Evolutionary conservation across 2,888 invertebrate genomes (phyloP), one percentile per base, ranked within the genome.

Genomic region (Cinara cedri): DNA sequence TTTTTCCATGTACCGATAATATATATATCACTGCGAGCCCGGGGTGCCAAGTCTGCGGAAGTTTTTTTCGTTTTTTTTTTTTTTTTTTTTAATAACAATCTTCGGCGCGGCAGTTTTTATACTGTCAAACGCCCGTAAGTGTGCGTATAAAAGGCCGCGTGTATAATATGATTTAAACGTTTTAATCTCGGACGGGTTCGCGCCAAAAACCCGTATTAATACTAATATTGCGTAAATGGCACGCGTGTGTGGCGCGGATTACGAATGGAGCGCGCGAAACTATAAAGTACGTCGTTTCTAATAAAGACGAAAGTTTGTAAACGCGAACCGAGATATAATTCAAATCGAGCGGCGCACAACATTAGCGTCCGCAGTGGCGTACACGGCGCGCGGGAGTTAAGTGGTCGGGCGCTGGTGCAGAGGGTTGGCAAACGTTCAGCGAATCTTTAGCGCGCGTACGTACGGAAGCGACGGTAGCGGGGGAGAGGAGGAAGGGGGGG

Each of bases 271-370:
- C 46, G 46, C 6, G 72, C 71, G 55, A 72, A 51, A 66, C 65
- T 65, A 65, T 75, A 75, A 75, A 75, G 65, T 75, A 65, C 9
- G 75, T 76, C 76, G 68, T 46, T 46, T 76, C 76, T 68, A 76
- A 76, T 76, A 76, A 76, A 68, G 68, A 46, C 68, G 68, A 76
- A 76, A 76, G 49, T 76, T 76, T 76, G 66, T 68, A 76, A 76
- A 78, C 57, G 21, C 66, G 24, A 34, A 49, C 65, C 13, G 66
- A 46, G 66, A 62, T 60, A 76, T 76, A 76, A 76, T 68, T 76
- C 76, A 70, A 78, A 78, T 66, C 42, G 60, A 34, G 62, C 46
- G 68, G 26, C 34, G 34, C 26, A 1, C 19, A 42, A 78, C 78
- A 78, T 78, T 78, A 78, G 78, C 60, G 34, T n/a, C 34, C 16